Percentiles rank a stretch among this genome's conserved stretches.
Conservation (phyloP, 2,113 vertebrate species). For the Myotis lucifugus region DNA sequence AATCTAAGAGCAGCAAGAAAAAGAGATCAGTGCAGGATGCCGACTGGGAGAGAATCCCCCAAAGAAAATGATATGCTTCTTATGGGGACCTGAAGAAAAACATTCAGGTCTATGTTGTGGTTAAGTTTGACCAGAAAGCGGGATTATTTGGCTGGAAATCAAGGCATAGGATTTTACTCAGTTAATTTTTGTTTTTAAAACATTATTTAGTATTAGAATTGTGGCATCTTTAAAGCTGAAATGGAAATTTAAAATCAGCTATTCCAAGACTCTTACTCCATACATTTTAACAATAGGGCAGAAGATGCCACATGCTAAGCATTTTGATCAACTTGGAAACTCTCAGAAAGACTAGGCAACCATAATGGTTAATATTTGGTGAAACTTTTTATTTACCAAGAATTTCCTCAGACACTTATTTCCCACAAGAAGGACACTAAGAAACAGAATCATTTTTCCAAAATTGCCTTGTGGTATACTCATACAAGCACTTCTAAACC, state of each 20-base stretch:
- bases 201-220: not conserved
- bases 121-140: not conserved
- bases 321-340: not conserved
- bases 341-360: not conserved
- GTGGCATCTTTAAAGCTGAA: not conserved
- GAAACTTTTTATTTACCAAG: not conserved
- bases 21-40: not conserved
- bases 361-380: not conserved
- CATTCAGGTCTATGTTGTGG: not conserved
- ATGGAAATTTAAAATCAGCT: not conserved
- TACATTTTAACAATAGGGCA: not conserved
- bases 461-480: not conserved
- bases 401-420: constrained; percentile 2
- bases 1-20: not conserved
- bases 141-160: not conserved
- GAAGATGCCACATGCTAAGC: not conserved
- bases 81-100: not conserved
- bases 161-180: not conserved
- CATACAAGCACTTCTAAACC: not conserved
- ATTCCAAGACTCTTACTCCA: not conserved
- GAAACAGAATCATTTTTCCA: not conserved
- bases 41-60: not conserved
- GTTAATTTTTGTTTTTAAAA: not conserved
- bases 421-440: not conserved
- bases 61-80: not conserved